Evolutionary conservation across 2,797 vertebrate genomes (phyloP), one percentile per base, ranked within the genome.

Genomic region (Bufotes viridis): DNA sequence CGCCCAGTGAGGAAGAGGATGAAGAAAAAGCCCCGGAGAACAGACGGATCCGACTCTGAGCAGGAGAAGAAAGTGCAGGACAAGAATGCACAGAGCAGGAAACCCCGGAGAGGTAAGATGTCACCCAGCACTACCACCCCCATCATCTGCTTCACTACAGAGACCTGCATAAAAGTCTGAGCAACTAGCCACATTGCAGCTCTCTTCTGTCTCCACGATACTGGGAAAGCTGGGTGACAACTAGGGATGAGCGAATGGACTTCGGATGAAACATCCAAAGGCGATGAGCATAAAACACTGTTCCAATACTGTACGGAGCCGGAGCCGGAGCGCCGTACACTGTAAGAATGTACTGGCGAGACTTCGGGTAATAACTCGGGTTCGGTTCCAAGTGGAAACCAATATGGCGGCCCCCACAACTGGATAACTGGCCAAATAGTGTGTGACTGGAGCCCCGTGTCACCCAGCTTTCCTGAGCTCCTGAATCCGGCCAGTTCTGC

Each of bases 41-140:
- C 55, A 34, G 29, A 82, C 20, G 72, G 72, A 34, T 86, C 88
- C 0, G 88, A 89, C 20, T 89, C 88, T 0, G 88, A 89, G 63
- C 84, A 82, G 26, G 88, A 89, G 42, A 83, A 83, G 10, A 29
- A 78, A 69, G 51, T 11, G 7, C 11, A 26, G 17, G 53, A 57
- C 1, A 82, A 26, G 4, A 14, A 67, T 15, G 8, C 55, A 51
- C 14, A 20, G 11, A 14, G 22, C 53, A 11, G 55, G 53, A 86
- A 42, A 67, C 63, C 49, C 0, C 13, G 20, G 4, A 51, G 49
- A 76, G 74, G 74, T 76, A 14, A 51, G 49, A 53, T 8, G 24
- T 29, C 13, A 7, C 1, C 67, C 67, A 22, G 42, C 34, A 75
- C 18, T 15, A 75, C 18, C 20, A 75, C 72, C 42, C 20, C 49